Evolutionary conservation across 2,797 vertebrate genomes (phyloP), one percentile per base, ranked within the genome.

Genomic region (Cirrhinus molitorella): DNA sequence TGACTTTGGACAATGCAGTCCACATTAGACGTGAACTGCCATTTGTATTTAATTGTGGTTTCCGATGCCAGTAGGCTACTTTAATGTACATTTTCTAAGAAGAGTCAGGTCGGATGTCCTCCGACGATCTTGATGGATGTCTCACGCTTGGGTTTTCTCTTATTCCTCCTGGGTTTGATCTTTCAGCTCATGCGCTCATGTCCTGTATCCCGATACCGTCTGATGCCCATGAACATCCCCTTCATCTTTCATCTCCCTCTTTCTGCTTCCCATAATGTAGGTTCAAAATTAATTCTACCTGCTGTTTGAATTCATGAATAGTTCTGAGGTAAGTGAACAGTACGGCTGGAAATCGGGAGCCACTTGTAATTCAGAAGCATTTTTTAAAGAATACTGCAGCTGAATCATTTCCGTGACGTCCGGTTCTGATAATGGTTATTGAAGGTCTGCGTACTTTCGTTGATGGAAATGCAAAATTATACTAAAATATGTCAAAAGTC

Each of bases 291-390:
- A 67, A 66, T 79, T 67, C 61, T n/a, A 66, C 63, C 76, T 67
- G 61, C 28, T 16, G 31, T 34, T n/a, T 67, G 45, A 53, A 67
- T 79, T 51, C n/a, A 78, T 49, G 57, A 78, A 49, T 40, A 59
- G 19, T 11, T n/a, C 71, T n/a, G 37, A 47, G 28, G 16, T 14
- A 66, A 61, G 73, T 47, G n/a, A 47, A 31, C 49, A 92, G 91
- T 74, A 86, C 91, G 88, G 85, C 67, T 47, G 76, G 73, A n/a
- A 75, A 75, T 23, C n/a, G 66, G 53, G n/a, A 75, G 10, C 21
- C 19, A 25, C 53, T 59, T 75, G 31, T 25, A 75, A 75, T 75
- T 75, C 34, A 75, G n/a, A 57, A 40, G 7, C 21, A 55, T 55
- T 74, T n/a, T 23, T 31, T 71, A 4, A 10, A 75, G 53, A 25